Base-by-base conservation (phyloP, 2,888 invertebrate species). In the Ophion obscuratus region DNA sequence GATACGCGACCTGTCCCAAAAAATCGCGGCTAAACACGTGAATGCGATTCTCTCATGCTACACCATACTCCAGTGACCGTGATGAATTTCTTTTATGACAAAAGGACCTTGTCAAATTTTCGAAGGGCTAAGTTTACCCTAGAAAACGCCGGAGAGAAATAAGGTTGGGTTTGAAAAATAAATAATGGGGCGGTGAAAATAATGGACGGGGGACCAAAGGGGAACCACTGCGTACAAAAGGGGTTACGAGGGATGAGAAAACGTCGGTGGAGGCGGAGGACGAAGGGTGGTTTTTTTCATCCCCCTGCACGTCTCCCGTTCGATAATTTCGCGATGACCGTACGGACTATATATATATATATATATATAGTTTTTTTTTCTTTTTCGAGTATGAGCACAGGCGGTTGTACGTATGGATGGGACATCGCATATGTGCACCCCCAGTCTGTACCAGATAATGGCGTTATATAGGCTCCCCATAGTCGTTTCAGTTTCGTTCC, bases 361-460 rank as follows among this genome's bases (percentile, higher is more conserved):
- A 2, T 27, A 27, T 27, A 24, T 24, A 24, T 24, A 24, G 24
- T 24, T 90, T 88, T 90, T 53, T 53, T 53, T 53, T 53, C 14
- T 53, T 14, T 17, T 53, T 88, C 89, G 85, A 89, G 88, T 89
- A 90, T 89, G 88, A 86, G 83, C 87, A 88, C 87, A 83, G 91
- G 89, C 91, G 91, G 91, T 7, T 91, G 91, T 92, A 57, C n/a
- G 47, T 70, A 70, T 24, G 67, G n/a, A 53, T n/a, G 92, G 92
- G 88, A 93, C 92, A 67, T 78, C 93, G 90, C 94, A 94, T 93
- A 93, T 93, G 94, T 93, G 89, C 92, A 90, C 53, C 80, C 79
- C 70, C 59, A 9, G 62, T 40, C 90, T 91, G 93, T 91, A 93
- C 93, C 93, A 92, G 93, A 92, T 93, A 93, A 93, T 93, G 92